These are phyloP conservation scores for Babyrousa celebensis DNA, from an alignment of 2,797 vertebrate genomes.

Conservation along the genomic window DNA sequence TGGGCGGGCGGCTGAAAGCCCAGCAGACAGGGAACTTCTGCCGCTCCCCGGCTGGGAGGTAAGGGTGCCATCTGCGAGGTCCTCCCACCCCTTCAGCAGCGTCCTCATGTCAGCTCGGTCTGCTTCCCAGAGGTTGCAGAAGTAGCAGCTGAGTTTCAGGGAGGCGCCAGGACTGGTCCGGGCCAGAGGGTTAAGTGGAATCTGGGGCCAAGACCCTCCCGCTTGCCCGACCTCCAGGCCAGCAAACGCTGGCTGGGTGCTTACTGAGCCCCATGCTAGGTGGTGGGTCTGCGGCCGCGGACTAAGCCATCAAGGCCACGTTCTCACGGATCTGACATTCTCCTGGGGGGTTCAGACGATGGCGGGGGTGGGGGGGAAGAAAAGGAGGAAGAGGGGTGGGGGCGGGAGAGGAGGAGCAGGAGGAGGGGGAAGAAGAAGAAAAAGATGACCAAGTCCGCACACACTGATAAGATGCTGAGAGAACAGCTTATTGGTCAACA, in stretches of 20 bases:
- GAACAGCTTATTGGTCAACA: too few relatives aligned
- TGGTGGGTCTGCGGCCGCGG: fast-evolving
- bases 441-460: too few relatives aligned
- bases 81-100: fast-evolving
- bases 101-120: fast-evolving
- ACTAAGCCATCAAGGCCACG: fast-evolving
- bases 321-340: background rate
- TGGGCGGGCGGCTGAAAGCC: fast-evolving
- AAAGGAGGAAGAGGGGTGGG: too few relatives aligned
- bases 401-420: too few relatives aligned
- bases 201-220: background rate
- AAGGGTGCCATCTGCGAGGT: fast-evolving
- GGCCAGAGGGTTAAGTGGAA: fast-evolving
- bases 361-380: fast-evolving
- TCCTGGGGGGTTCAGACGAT: background rate
- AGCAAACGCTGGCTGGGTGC: fast-evolving
- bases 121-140: too few relatives aligned
- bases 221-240: fast-evolving
- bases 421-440: fast-evolving
- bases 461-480: fast-evolving
- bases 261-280: fast-evolving
- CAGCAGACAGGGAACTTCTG: background rate
- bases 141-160: background rate
- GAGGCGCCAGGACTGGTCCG: fast-evolving
- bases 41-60: background rate